Percentiles rank a stretch among this genome's conserved stretches.
phyloP scores from a whole-genome alignment of 2,888 invertebrate species.

The Tetropium fuscum region DNA sequence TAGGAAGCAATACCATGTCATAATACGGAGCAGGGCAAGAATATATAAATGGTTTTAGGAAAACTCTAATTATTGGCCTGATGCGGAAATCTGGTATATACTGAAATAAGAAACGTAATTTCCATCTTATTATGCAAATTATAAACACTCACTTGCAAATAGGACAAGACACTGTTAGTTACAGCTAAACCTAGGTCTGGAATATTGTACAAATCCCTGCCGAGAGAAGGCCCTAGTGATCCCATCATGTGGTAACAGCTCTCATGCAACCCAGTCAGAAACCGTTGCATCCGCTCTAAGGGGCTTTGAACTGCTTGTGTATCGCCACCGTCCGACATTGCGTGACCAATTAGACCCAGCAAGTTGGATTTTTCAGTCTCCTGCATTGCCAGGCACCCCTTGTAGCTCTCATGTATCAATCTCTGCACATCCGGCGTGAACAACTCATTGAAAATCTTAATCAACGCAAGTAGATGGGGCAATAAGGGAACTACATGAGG shows the following conservation, averaged over 20 bases:
- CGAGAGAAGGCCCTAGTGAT: constrained; percentile 82
- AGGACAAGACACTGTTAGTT: constrained; percentile 77
- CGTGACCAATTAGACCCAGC: constrained; percentile 72
- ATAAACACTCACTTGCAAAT: constrained; percentile 73
- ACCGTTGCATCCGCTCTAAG: constrained; percentile 86
- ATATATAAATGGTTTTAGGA: constrained; percentile 87
- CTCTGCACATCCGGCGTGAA: constrained; percentile 78
- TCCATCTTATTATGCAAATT: no score
- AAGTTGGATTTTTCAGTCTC: constrained; percentile 83
- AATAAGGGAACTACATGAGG: constrained; percentile 85
- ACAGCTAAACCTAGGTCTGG: constrained; percentile 82
- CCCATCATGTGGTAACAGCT: constrained; percentile 85
- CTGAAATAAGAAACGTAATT: constrained; percentile 64
- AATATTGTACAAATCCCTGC: constrained; percentile 86
- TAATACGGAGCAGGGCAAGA: constrained; percentile 88
- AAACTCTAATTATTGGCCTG: constrained; percentile 84
- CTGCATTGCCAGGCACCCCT: constrained; percentile 76
- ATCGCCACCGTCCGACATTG: constrained; percentile 57
- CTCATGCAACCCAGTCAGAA: constrained; percentile 83
- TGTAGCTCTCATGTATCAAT: constrained; percentile 75
- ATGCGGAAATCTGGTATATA: constrained; percentile 88
- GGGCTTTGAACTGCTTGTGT: constrained; percentile 68
- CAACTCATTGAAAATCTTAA: constrained; percentile 83
- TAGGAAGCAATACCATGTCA: constrained; percentile 80
- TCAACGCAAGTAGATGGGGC: constrained; percentile 82